Base-by-base conservation (phyloP, 2,113 vertebrate species). In the Xenopus tropicalis region DNA sequence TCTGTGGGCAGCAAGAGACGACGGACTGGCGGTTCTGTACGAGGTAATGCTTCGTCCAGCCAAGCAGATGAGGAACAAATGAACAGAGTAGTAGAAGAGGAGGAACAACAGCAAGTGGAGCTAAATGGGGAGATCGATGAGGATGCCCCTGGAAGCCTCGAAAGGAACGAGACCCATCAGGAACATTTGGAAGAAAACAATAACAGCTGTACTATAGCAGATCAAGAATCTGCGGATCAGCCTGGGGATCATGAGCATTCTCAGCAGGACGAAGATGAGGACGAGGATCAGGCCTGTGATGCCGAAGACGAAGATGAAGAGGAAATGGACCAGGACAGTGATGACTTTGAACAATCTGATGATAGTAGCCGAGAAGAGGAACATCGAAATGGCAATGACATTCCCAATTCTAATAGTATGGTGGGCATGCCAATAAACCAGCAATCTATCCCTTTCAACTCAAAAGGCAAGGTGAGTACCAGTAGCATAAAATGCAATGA, bases 261-360 rank as follows among this genome's bases (percentile, higher is more conserved):
- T 17, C 87, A 87, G 70, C 88, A 81, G 81, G 88, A 91, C 70
- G 95, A 95, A 25, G 90, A 88, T 14, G 87, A 86, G 84, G 91
- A 90, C 74, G 91, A 93, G 80, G 92, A 93, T 63, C 72, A 75
- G n/a, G 43, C 29, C 17, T 69, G 72, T 69, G 72, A 75, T 75
- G 72, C 25, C 16, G 91, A 88, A 3, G 83, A 81, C 72, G 94
- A 95, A 71, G 96, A 95, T 2, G 95, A 98, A 70, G 97, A 98
- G 79, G 96, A 98, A 81, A 98, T 98, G 97, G 97, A 99, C 89
- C 96, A 99, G 87, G 96, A 98, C 85, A 98, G 96, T 59, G 97
- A 99, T 83, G 96, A 98, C 68, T 98, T 96, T 82, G 96, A 99
- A 82, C 95, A 94, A 56, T 98, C 96, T 14, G 96, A 90, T 11